Percentiles rank a stretch among this genome's conserved stretches.
Conservation (phyloP, 2,888 invertebrate genomes). For the Drosophila gaucha region DNA sequence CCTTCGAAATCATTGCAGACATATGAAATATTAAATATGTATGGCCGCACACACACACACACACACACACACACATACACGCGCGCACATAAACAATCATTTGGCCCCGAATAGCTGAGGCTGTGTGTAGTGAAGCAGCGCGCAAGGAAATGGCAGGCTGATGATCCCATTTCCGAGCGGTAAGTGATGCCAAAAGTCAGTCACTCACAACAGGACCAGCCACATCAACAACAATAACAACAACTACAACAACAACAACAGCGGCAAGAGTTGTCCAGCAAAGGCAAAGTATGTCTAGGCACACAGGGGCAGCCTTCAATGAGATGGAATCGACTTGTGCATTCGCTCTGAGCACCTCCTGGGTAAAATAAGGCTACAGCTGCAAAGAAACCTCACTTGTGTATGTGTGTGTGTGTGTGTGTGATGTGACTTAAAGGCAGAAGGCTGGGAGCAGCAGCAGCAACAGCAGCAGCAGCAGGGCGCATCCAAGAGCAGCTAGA, state of each 20-base stretch:
- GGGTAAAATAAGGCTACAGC: constrained; percentile 63
- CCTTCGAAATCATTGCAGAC: constrained; percentile 83
- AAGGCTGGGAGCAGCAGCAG: constrained; percentile 27
- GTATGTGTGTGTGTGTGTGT: constrained; percentile 17
- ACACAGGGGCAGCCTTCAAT: constrained; percentile 65
- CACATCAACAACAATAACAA: constrained; percentile 26
- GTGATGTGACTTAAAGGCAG: constrained; percentile 44
- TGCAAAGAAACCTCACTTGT: constrained; percentile 24
- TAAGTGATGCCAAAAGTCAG: constrained; percentile 82
- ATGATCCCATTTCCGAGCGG: constrained; percentile 84
- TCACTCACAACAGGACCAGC: constrained; percentile 51
- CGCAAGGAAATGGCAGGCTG: constrained; percentile 82
- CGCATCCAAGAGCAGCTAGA: constrained; percentile 56
- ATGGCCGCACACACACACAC: constrained; percentile 39
- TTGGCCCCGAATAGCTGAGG: constrained; percentile 66
- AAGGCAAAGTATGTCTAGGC: constrained; percentile 40
- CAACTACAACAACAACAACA: constrained; percentile 15
- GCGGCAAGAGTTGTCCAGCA: constrained; percentile 30
- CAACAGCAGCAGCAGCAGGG: constrained; percentile 44
- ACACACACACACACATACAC: constrained; percentile 16
- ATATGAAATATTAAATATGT: constrained; percentile 84
- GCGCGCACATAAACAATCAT: constrained; percentile 74
- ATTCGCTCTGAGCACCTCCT: constrained; percentile 59
- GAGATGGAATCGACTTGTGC: constrained; percentile 74
- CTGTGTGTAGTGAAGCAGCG: constrained; percentile 73